Percentiles rank a stretch among this genome's conserved stretches.
phyloP scores from a whole-genome alignment of 2,888 invertebrate genomes.

The Orthosia gothica region DNA sequence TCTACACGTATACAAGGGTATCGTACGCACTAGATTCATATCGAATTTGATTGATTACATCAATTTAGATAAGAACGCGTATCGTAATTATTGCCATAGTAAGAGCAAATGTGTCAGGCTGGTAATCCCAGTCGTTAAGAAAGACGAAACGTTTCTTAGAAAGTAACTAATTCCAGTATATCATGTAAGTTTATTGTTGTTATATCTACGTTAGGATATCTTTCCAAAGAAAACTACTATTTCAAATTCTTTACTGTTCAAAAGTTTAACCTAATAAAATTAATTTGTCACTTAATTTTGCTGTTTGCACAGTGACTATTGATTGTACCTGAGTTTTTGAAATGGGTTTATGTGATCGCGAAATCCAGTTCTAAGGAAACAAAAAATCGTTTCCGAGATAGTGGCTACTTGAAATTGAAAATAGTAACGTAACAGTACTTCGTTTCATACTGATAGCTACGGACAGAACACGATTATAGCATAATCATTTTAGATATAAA shows the following conservation, averaged over 20 bases:
- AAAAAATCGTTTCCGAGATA: slow-evolving; percentile 6
- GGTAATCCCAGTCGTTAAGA: slow-evolving; percentile 5
- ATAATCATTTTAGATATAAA: slow-evolving; percentile 54
- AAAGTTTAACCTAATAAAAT: not conserved
- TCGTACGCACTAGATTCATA: slow-evolving; percentile 38
- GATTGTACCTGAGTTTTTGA: not conserved
- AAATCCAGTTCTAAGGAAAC: not conserved
- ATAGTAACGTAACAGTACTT: slow-evolving; percentile 13
- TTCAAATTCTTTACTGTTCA: not conserved
- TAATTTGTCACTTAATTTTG: not conserved
- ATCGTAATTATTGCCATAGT: slow-evolving; percentile 26
- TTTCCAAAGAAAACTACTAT: not conserved
- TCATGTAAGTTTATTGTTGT: slow-evolving; percentile 9
- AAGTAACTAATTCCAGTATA: not conserved
- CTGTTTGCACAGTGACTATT: not conserved
- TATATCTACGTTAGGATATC: not conserved
- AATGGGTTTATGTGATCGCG: not conserved
- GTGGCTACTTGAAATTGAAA: slow-evolving; percentile 44
- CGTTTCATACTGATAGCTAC: slow-evolving; percentile 26
- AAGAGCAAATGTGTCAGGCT: slow-evolving; percentile 20
- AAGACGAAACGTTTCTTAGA: slow-evolving; percentile 18
- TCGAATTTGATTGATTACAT: slow-evolving; percentile 57
- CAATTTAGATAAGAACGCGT: slow-evolving; percentile 52
- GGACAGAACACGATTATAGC: slow-evolving; percentile 41
- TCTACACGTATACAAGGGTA: not conserved